These are phyloP conservation scores for Rhea americana DNA, from an alignment of 2,113 vertebrate genomes.

Conservation along the genomic window DNA sequence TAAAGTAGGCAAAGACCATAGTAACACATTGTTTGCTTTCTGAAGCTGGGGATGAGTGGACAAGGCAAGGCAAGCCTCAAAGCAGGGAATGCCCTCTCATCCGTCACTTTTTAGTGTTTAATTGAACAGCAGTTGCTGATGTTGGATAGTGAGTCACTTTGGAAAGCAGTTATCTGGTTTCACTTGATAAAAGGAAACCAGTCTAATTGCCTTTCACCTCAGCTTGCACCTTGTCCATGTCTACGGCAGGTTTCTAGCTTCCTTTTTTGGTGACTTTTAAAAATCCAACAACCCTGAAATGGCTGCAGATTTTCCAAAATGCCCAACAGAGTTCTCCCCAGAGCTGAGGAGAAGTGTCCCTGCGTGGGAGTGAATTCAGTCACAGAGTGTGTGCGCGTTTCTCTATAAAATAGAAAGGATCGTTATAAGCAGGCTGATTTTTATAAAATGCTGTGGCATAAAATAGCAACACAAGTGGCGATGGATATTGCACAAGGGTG, in stretches of 20 bases:
- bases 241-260: background rate
- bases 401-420: background rate
- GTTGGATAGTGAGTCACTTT: background rate
- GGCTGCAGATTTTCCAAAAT: background rate
- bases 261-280: background rate
- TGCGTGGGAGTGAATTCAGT: background rate
- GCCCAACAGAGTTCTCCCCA: background rate
- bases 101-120: background rate
- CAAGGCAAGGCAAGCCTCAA: background rate
- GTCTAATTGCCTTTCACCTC: background rate
- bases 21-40: background rate
- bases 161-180: background rate
- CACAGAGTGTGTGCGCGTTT: background rate
- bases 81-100: background rate
- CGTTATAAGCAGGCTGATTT: background rate
- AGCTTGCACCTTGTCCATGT: fast-evolving
- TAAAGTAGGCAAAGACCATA: background rate
- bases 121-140: background rate
- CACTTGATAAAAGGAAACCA: background rate
- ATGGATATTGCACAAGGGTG: conserved; percentile 1
- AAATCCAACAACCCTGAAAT: background rate
- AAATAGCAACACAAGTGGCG: background rate
- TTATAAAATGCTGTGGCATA: background rate
- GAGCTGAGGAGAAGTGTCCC: background rate
- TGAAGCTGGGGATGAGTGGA: background rate